Evolutionary conservation across 1,140 invertebrate species (phyloP).

Genomic region (Lasaia peninsularis): DNA sequence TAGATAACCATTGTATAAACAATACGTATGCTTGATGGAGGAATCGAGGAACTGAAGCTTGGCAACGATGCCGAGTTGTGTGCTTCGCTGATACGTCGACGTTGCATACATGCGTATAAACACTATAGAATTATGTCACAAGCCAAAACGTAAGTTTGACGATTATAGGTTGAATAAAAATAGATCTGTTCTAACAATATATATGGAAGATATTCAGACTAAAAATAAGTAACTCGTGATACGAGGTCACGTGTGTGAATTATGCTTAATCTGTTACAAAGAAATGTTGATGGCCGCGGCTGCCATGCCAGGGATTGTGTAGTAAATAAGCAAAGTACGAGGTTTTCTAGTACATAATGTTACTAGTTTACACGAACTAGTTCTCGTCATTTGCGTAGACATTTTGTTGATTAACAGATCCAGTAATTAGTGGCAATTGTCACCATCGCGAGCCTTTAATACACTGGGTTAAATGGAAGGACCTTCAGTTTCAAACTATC

Average conservation of each 20-base stretch:
- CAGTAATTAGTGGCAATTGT: background rate
- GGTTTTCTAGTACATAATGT: background rate
- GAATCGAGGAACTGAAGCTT: slow-evolving; percentile 35
- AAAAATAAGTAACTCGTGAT: slow-evolving; percentile 28
- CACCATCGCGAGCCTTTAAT: too few species aligned
- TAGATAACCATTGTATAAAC: slow-evolving; percentile 28
- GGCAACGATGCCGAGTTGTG: slow-evolving; percentile 34
- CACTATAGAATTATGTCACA: slow-evolving; percentile 38
- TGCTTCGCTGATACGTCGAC: slow-evolving; percentile 24
- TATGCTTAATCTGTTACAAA: slow-evolving; percentile 5
- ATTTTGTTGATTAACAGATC: background rate
- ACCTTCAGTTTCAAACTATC: too few species aligned
- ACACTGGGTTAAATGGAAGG: too few species aligned
- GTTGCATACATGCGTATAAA: slow-evolving; percentile 20
- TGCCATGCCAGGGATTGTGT: background rate
- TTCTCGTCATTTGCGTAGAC: background rate
- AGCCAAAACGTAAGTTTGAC: slow-evolving; percentile 31
- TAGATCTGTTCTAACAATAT: slow-evolving; percentile 32
- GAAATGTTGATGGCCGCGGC: slow-evolving; percentile 14
- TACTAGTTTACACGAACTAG: background rate
- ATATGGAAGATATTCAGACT: slow-evolving; percentile 19
- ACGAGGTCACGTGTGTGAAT: slow-evolving; percentile 9
- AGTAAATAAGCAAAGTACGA: background rate
- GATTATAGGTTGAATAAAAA: slow-evolving; percentile 31
- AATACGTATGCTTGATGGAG: slow-evolving; percentile 1